phyloP scores from a whole-genome alignment of 2,888 invertebrate species.

The Parascotia fuliginaria region DNA sequence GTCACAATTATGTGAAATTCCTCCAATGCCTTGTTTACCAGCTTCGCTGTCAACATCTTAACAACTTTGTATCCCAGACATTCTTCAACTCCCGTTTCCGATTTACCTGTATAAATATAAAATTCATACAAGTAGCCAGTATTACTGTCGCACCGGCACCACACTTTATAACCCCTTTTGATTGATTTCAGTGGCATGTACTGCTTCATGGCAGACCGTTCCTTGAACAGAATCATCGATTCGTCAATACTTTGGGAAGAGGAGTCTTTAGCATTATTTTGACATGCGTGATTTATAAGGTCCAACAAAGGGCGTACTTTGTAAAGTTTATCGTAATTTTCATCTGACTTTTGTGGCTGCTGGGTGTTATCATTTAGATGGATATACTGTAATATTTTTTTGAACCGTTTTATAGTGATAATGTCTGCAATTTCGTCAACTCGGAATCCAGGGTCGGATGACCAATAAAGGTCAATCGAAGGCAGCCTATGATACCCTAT shows the following conservation, averaged over 20 bases:
- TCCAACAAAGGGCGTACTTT: conserved; percentile 20
- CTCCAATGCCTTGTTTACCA: conserved; percentile 19
- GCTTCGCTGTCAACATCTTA: conserved; percentile 9
- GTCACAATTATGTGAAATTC: conserved; percentile 2
- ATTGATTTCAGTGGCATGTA: conserved; percentile 16
- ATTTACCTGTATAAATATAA: conserved; percentile 19
- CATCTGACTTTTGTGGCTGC: conserved; percentile 2
- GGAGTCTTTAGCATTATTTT: conserved; percentile 6
- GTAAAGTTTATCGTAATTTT: conserved; percentile 17
- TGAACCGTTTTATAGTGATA: conserved; percentile 10
- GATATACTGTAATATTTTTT: conserved; percentile 13
- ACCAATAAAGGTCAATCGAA: conserved; percentile 10
- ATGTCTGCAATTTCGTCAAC: conserved; percentile 5
- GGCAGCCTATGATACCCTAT: conserved; percentile 23
- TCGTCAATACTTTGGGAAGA: conserved; percentile 18
- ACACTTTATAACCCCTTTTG: conserved; percentile 15
- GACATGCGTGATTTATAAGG: conserved; percentile 9
- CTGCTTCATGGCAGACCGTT: conserved; percentile 31
- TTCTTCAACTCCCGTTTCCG: conserved; percentile 18
- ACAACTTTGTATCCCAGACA: conserved; percentile 23
- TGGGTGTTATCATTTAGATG: conserved; percentile 18
- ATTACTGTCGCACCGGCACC: conserved; percentile 14
- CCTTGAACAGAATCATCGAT: conserved; percentile 42
- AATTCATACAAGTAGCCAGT: conserved; percentile 24
- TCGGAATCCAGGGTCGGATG: conserved; percentile 10